These are phyloP conservation scores for Archips crataeganus DNA, from an alignment of 2,888 invertebrate species.

Conservation along the genomic window DNA sequence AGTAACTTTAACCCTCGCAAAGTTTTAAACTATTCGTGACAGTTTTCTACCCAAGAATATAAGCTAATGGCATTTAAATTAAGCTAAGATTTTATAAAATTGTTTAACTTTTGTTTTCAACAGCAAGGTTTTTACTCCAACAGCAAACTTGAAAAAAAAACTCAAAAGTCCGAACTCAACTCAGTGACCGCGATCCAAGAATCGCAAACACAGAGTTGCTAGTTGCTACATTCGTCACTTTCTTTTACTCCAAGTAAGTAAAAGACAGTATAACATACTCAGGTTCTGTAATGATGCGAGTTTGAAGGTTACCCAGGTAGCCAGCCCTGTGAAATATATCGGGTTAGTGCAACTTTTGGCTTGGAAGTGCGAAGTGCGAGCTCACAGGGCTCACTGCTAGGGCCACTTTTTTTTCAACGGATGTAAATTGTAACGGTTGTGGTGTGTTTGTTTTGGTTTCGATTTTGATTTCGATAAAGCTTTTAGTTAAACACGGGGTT, in stretches of 20 bases:
- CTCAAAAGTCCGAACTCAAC: not conserved
- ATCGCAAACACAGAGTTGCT: slow-evolving; percentile 2
- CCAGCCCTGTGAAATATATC: slow-evolving; percentile 82
- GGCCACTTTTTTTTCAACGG: slow-evolving; percentile 57
- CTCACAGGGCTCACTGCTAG: slow-evolving; percentile 70
- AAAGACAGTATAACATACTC: slow-evolving; percentile 22
- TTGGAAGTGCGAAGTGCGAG: slow-evolving; percentile 80
- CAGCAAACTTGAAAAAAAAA: not conserved
- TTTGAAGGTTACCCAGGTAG: slow-evolving; percentile 76
- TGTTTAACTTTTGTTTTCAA: not conserved
- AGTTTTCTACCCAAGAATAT: not conserved
- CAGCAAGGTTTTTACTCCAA: not conserved
- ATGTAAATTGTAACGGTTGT: slow-evolving; percentile 52
- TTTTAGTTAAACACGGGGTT: not conserved
- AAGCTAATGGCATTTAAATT: not conserved
- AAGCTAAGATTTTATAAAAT: not conserved
- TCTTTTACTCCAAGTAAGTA: slow-evolving; percentile 15
- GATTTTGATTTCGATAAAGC: slow-evolving; percentile 20
- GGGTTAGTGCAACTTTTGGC: slow-evolving; percentile 81
- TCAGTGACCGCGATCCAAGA: not conserved
- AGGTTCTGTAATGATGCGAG: not conserved
- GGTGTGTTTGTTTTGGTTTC: slow-evolving; percentile 33
- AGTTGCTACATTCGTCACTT: slow-evolving; percentile 13
- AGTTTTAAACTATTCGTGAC: not conserved
- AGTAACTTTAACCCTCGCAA: not conserved